Percentiles rank a stretch among this genome's conserved stretches.
Conservation (phyloP, 2,113 vertebrate species). For the Hypocryptadius cinnamomeus region DNA sequence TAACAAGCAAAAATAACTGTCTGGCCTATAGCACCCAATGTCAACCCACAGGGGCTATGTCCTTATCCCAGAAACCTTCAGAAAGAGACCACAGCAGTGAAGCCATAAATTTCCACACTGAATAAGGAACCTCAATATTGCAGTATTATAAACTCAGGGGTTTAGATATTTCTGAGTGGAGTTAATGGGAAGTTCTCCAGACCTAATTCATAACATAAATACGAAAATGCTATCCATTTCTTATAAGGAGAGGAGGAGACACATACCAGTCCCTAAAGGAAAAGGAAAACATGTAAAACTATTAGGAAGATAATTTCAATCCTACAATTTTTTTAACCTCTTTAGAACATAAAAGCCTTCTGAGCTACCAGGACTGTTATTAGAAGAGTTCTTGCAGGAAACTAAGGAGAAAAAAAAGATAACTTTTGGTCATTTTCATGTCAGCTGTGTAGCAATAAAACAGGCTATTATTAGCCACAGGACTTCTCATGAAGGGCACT, state of each 20-base stretch:
- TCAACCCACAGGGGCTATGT: not conserved
- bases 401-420: not conserved
- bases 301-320: not conserved
- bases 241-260: not conserved
- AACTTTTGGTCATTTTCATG: not conserved
- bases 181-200: not conserved
- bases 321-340: not conserved
- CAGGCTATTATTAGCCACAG: not conserved
- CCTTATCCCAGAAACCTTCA: not conserved
- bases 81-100: not conserved
- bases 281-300: not conserved
- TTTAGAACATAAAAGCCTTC: not conserved
- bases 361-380: not conserved
- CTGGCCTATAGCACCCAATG: not conserved
- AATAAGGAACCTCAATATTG: not conserved
- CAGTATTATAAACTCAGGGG: not conserved
- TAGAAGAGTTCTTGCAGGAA: not conserved
- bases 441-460: not conserved
- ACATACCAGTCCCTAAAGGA: not conserved
- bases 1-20: not conserved
- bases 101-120: not conserved
- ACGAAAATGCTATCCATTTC: not conserved
- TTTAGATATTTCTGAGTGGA: not conserved
- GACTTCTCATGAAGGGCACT: not conserved
- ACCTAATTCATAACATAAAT: not conserved